These are phyloP conservation scores for Phalacrocorax carbo DNA, from an alignment of 2,113 vertebrate genomes.

Conservation along the genomic window DNA sequence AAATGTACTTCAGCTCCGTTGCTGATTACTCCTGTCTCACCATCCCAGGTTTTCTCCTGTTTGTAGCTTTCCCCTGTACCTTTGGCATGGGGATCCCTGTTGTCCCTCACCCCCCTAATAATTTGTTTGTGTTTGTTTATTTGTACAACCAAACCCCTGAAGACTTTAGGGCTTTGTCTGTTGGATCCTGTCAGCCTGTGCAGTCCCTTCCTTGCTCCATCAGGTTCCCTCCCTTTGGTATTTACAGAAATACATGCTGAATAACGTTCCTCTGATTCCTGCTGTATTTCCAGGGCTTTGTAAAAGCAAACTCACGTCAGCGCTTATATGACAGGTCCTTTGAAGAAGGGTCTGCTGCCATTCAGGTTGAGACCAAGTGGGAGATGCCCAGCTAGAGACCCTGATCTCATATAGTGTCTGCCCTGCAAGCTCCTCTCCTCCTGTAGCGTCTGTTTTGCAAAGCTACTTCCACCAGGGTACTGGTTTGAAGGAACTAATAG, in stretches of 20 bases:
- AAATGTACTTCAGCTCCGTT: neutral
- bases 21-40: neutral
- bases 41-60: neutral
- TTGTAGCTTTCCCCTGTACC: neutral
- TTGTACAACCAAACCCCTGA: neutral
- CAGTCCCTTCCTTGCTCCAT: neutral
- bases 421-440: neutral
- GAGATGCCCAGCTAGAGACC: neutral
- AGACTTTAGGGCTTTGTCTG: neutral
- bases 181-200: neutral
- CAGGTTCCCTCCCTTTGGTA: neutral
- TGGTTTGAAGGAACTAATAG: neutral
- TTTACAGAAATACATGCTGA: neutral
- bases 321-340: neutral
- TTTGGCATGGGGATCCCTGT: neutral
- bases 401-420: neutral
- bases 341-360: neutral
- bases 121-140: neutral
- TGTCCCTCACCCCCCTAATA: neutral
- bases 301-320: neutral
- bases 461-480: neutral
- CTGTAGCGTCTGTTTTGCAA: accelerated
- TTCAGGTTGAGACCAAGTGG: neutral
- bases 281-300: neutral
- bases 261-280: neutral